These are phyloP conservation scores for Ispidina lecontei DNA, from an alignment of 2,797 vertebrate species.

Conservation along the genomic window DNA sequence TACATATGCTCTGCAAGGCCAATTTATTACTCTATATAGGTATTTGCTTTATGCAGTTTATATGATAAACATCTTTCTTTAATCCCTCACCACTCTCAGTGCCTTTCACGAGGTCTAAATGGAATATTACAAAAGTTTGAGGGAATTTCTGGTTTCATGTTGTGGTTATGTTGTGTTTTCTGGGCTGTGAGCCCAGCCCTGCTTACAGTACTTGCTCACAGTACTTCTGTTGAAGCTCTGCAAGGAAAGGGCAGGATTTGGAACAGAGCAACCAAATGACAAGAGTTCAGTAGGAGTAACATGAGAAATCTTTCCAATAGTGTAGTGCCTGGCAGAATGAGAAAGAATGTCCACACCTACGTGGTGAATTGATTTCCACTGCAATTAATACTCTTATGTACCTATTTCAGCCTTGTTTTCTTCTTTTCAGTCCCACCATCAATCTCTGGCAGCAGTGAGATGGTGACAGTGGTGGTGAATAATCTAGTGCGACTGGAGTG, in stretches of 20 bases:
- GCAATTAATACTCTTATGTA: not conserved
- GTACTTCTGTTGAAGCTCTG: not conserved
- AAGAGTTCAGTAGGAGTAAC: not conserved
- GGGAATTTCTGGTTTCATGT: not conserved
- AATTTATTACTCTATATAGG: not conserved
- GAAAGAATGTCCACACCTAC: not conserved
- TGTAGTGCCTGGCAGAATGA: not conserved
- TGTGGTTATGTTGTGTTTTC: not conserved
- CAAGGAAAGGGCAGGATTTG: not conserved
- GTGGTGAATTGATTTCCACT: not conserved
- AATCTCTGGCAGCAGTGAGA: slow-evolving; percentile 86
- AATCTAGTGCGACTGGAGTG: slow-evolving; percentile 88
- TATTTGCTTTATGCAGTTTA: not conserved
- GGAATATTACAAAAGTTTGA: not conserved
- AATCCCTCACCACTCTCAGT: not conserved
- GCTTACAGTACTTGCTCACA: not conserved
- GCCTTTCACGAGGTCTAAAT: not conserved
- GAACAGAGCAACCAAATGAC: not conserved
- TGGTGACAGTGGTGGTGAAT: slow-evolving; percentile 89
- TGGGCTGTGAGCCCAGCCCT: not conserved
- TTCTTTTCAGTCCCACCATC: slow-evolving; percentile 86
- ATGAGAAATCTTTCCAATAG: not conserved
- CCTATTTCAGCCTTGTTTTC: not conserved
- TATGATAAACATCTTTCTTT: not conserved
- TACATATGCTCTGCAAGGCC: not conserved